Evolutionary conservation across 2,797 vertebrate species (phyloP).

Genomic region (Chromis chromis): DNA sequence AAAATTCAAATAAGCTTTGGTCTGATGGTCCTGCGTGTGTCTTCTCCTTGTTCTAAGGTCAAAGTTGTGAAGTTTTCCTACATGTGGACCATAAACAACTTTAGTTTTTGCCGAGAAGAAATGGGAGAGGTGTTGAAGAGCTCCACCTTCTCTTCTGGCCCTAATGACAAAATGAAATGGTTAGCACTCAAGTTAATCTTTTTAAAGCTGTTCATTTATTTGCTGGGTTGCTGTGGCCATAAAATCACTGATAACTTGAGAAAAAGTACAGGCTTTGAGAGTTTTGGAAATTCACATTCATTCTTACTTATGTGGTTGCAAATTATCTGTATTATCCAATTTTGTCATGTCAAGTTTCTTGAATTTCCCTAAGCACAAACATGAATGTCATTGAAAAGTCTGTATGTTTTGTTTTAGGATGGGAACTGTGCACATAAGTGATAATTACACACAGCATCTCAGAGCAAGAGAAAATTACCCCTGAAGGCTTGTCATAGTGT

Average conservation of each 20-base stretch:
- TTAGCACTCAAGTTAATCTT: slow-evolving; percentile 72
- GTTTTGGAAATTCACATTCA: background rate
- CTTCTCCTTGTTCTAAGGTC: slow-evolving; percentile 84
- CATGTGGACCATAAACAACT: slow-evolving; percentile 99
- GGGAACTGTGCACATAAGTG: background rate
- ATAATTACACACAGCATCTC: slow-evolving; percentile 25
- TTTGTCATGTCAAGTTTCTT: background rate
- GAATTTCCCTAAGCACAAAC: background rate
- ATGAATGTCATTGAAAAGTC: background rate
- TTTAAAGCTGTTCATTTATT: background rate
- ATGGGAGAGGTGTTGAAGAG: slow-evolving; percentile 99
- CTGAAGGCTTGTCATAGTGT: background rate
- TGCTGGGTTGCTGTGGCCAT: background rate
- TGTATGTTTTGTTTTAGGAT: slow-evolving; percentile 14
- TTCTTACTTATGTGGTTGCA: background rate
- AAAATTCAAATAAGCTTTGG: background rate
- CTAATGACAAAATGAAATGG: slow-evolving; percentile 99
- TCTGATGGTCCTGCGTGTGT: slow-evolving; percentile 26
- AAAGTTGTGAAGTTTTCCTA: slow-evolving; percentile 99
- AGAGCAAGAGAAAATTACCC: slow-evolving; percentile 16
- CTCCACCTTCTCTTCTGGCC: slow-evolving; percentile 97
- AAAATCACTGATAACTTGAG: background rate
- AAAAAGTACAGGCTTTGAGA: background rate
- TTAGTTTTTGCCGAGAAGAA: slow-evolving; percentile 99
- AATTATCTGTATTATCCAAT: background rate